Base-by-base conservation (phyloP, 2,113 vertebrate genomes). In the Pantherophis guttatus region DNA sequence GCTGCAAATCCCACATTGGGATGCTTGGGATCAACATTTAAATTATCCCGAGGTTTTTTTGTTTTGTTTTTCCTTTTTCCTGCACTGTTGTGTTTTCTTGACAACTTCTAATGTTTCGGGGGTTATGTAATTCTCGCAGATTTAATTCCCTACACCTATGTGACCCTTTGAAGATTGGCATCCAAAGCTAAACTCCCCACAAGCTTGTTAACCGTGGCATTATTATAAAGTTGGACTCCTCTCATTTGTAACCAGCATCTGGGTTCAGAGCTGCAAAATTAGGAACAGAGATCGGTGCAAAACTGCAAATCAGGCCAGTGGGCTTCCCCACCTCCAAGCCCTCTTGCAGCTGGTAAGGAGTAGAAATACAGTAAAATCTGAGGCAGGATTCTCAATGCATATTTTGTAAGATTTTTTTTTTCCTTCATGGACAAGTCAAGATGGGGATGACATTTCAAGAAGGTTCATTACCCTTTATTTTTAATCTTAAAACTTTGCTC, bases 381-480 rank as follows among this genome's bases (percentile, higher is more conserved):
- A 94, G 81, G 91, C 86, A 93, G 54, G 54, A 75, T 95, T 90
- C 26, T 29, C n/a, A 44, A 23, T 58, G 54, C 17, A 91, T 39
- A 55, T 92, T 94, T 95, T 94, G 52, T 39, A 94, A 62, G 89
- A 95, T 88, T 50, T 94, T 92, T 75, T 91, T 92, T 93, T 89
- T 86, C 95, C 62, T n/a, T n/a, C 29, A 7, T n/a, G 5, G 21
- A 90, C 19, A 65, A 19, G 55, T 54, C 15, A 81, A 87, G 54
- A 48, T 44, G 86, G 93, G 33, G 65, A 15, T 85, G 81, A 53
- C 94, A 29, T 81, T 94, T 44, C 91, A 53, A 13, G 85, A 91
- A 21, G 92, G 92, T 62, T 21, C 87, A 75, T 58, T 91, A 5
- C 90, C 44, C 93, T 53, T 91, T 8, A 19, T 55, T 93, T n/a